phyloP scores from a whole-genome alignment of 2,113 vertebrate genomes.

The Apaloderma vittatum region DNA sequence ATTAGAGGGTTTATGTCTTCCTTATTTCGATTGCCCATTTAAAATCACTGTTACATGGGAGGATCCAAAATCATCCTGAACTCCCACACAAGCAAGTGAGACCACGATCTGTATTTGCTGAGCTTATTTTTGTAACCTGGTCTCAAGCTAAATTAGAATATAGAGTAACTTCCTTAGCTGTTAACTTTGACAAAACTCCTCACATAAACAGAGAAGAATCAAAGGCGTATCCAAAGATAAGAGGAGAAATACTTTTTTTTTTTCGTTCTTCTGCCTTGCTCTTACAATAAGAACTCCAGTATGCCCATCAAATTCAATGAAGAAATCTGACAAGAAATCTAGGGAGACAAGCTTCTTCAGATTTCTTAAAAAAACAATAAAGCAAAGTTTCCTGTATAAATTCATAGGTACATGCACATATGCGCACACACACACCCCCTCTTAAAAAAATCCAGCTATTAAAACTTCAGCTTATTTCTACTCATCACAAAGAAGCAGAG shows the following conservation, averaged over 20 bases:
- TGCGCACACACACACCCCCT: rapidly evolving
- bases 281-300: background rate
- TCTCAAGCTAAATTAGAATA: background rate
- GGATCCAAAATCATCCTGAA: background rate
- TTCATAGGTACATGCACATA: background rate
- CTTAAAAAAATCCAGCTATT: background rate
- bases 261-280: background rate
- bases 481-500: background rate
- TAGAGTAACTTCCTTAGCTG: background rate
- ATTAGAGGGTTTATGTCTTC: background rate
- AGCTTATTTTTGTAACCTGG: background rate
- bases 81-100: background rate
- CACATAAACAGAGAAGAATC: background rate
- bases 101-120: background rate
- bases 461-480: background rate
- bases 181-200: background rate
- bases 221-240: background rate
- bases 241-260: background rate
- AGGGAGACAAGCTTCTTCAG: background rate
- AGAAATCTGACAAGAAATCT: background rate
- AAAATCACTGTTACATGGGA: background rate
- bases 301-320: background rate
- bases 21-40: background rate
- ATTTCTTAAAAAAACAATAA: background rate
- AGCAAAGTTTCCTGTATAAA: background rate